Base-by-base conservation (phyloP, 2,113 vertebrate species). In the Barnardius zonarius region DNA sequence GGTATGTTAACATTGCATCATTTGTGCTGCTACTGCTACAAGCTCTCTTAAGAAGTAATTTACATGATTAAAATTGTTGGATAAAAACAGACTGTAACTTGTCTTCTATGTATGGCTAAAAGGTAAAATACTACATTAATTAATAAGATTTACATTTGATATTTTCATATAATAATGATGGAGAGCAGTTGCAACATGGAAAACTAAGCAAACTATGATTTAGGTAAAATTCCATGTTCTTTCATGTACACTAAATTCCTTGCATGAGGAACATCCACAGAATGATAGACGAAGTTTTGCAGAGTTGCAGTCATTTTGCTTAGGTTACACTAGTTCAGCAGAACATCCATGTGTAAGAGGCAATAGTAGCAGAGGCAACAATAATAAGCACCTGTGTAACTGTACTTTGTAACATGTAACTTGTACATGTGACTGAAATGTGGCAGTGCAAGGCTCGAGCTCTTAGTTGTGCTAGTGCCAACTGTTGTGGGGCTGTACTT, bases 1-100 rank as follows among this genome's bases (percentile, higher is more conserved):
- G 99, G 99, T 99, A 96, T 48, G 96, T 43, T 78, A 33, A n/a
- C 43, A 35, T 61, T 63, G 25, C 51, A 83, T 70, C 12, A 70
- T 62, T 81, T 76, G 44, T 64, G 15, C 68, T 64, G 19, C 9
- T 63, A 4, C 35, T 82, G 51, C 37, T 92, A 35, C 27, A 89
- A 12, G 69, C 33, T 80, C 37, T 33, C 31, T n/a, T 35, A 19
- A 67, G 78, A 82, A 33, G 20, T 55, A 67, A 17, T 81, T 77
- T 57, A 73, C 15, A 9, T 69, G 2, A 51, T 86, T 70, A 31
- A 84, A 84, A 24, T 55, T 93, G 30, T 1, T 85, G 57, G 35
- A 31, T 87, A 79, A 76, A 86, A 82, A 25, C 44, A 44, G 39
- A 17, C 66, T 64, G 24, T 54, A 78, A 43, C 20, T 72, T 88